Evolutionary conservation across 1,140 invertebrate species (phyloP), one percentile per base, ranked within the genome.

Genomic region (Homarus americanus): DNA sequence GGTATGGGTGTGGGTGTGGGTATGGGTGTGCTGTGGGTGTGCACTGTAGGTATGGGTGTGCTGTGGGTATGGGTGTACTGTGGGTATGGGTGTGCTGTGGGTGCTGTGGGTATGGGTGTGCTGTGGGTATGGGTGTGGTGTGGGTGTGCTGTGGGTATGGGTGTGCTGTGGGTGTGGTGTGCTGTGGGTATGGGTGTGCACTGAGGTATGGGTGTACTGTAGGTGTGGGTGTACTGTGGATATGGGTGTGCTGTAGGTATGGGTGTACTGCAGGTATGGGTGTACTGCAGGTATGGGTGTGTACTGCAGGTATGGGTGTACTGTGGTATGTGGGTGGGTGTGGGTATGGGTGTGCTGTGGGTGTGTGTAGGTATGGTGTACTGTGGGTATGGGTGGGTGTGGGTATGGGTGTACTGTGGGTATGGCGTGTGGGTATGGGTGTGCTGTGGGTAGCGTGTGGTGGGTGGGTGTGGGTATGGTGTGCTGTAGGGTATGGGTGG

Each of bases 1-100:
- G 38, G 75, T 78, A 17, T 78, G 36, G 38, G 75, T 44, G 36
- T 78, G 73, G 15, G n/a, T 78, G 75, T 44, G 75, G 38, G 32
- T 69, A 41, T 49, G 44, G n/a, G n/a, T n/a, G n/a, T n/a, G n/a
- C n/a, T n/a, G n/a, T n/a, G n/a, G n/a, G n/a, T n/a, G n/a, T n/a
- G n/a, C n/a, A n/a, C n/a, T n/a, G n/a, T n/a, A n/a, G n/a, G n/a
- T n/a, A n/a, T n/a, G n/a, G n/a, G n/a, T n/a, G n/a, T n/a, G n/a
- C n/a, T n/a, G n/a, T n/a, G n/a, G n/a, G n/a, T n/a, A n/a, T n/a
- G n/a, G n/a, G n/a, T n/a, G n/a, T n/a, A n/a, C n/a, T n/a, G n/a
- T n/a, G n/a, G n/a, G n/a, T n/a, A n/a, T n/a, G n/a, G n/a, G n/a
- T n/a, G n/a, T n/a, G n/a, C n/a, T n/a, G n/a, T n/a, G n/a, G n/a